Percentiles rank a stretch among this genome's conserved stretches.
These are phyloP conservation scores for Cranoglanis bouderius DNA, from an alignment of 2,113 vertebrate genomes.

Conservation along the genomic window DNA sequence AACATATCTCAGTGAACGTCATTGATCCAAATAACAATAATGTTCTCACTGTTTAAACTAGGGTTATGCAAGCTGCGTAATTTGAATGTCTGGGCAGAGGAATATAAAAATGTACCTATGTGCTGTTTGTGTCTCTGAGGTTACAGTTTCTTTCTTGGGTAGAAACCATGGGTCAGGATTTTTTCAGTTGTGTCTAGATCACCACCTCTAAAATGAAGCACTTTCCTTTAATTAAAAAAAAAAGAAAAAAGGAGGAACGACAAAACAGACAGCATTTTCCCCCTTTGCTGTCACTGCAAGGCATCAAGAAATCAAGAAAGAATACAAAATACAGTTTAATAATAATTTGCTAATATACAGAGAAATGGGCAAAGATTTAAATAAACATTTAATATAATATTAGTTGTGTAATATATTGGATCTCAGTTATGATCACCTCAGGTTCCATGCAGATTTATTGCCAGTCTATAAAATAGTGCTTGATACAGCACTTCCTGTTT, in stretches of 20 bases:
- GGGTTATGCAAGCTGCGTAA: background rate
- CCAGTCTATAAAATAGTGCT: background rate
- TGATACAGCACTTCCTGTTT: background rate
- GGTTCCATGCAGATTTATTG: background rate
- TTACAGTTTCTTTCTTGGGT: too few species aligned
- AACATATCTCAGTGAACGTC: background rate
- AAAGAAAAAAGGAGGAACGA: too few species aligned
- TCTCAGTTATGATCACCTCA: background rate
- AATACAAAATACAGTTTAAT: background rate
- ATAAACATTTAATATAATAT: background rate
- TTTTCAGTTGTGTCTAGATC: too few species aligned
- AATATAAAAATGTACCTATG: background rate
- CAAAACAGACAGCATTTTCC: background rate
- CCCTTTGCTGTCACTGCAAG: background rate
- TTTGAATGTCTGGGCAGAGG: background rate
- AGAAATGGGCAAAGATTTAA: background rate
- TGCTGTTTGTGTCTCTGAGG: background rate
- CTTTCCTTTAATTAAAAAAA: too few species aligned
- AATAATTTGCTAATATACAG: background rate
- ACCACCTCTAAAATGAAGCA: too few species aligned
- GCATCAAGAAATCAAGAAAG: background rate
- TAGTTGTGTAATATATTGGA: background rate
- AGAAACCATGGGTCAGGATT: too few species aligned
- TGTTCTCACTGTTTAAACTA: background rate
- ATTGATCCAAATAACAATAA: background rate